phyloP scores from a whole-genome alignment of 2,797 vertebrate species.

The Malurus splendens region DNA sequence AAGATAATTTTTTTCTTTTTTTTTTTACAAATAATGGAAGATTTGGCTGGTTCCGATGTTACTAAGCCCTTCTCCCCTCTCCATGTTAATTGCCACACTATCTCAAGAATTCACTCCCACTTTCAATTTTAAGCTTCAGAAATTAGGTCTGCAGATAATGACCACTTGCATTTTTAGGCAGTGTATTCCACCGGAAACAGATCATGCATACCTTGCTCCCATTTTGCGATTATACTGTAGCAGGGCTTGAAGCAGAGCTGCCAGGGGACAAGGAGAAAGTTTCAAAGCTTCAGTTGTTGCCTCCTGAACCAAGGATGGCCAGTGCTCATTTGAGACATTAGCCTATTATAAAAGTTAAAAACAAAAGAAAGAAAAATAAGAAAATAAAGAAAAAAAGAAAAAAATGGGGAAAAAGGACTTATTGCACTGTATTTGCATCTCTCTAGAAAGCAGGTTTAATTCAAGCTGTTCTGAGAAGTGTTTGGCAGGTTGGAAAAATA shows the following conservation, averaged over 20 bases:
- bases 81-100: not conserved
- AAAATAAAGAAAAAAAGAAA: fast-evolving
- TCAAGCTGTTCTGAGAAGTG: not conserved
- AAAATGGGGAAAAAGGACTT: fast-evolving
- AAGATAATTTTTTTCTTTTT: not conserved
- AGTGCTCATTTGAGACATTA: slow-evolving; percentile 77
- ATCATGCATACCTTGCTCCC: slow-evolving; percentile 76
- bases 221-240: slow-evolving; percentile 86
- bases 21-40: not conserved
- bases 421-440: not conserved
- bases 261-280: slow-evolving; percentile 81
- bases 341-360: slow-evolving; percentile 66
- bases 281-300: slow-evolving; percentile 90
- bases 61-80: not conserved
- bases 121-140: not conserved
- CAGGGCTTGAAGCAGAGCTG: slow-evolving; percentile 86
- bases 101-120: not conserved
- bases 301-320: slow-evolving; percentile 86
- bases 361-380: too few species aligned
- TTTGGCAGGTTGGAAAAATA: not conserved
- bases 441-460: not conserved
- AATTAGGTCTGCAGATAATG: not conserved
- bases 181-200: not conserved
- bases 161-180: not conserved
- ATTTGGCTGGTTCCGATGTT: not conserved